Percentiles rank a stretch among this genome's conserved stretches.
Conservation (phyloP, 2,797 vertebrate genomes). For the Stomatorhinus walkeri region DNA sequence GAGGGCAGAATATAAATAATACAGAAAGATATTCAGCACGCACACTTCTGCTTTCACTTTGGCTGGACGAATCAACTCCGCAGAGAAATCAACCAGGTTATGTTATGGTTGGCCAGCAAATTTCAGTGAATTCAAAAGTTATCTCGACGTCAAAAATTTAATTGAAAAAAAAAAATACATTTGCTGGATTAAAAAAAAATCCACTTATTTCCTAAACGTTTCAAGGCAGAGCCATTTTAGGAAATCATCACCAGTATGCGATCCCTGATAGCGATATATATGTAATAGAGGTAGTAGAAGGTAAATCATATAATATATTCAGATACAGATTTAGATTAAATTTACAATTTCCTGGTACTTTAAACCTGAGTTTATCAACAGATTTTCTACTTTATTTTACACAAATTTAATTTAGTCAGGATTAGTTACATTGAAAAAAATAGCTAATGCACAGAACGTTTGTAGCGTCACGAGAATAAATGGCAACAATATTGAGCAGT, state of each 20-base stretch:
- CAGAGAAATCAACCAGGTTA: constrained; percentile 14
- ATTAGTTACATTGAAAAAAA: neutral
- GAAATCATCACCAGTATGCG: neutral
- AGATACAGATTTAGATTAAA: constrained; percentile 1
- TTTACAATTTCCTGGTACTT: neutral
- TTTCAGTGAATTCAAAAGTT: constrained; percentile 23
- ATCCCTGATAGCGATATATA: neutral
- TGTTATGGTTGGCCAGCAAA: constrained; percentile 28
- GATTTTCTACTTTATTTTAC: neutral
- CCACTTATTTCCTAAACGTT: neutral
- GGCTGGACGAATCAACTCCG: neutral
- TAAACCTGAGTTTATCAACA: neutral
- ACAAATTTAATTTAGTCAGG: neutral
- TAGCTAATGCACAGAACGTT: neutral
- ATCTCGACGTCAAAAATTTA: constrained; percentile 22
- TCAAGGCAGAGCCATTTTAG: neutral
- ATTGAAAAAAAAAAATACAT: constrained; percentile 22
- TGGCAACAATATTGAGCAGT: neutral
- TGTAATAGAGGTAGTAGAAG: neutral
- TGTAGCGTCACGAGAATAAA: neutral
- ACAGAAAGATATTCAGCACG: neutral
- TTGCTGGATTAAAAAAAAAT: neutral
- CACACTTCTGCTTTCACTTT: neutral
- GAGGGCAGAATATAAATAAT: neutral
- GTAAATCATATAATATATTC: neutral